Conservation (phyloP, 1,140 invertebrate species). For the Cotesia vestalis region DNA sequence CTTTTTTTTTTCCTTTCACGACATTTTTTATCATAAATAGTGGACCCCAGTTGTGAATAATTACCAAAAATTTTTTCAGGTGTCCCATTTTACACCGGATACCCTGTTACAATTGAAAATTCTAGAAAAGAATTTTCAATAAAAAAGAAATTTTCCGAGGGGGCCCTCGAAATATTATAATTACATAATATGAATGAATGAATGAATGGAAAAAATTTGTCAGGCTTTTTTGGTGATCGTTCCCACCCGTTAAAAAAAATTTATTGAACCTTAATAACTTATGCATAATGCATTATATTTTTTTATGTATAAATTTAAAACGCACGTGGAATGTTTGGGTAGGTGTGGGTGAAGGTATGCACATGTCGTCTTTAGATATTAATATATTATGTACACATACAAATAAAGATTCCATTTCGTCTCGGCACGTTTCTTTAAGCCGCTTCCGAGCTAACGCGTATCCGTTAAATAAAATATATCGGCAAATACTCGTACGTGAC, state of each 20-base stretch:
- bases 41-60: too few relatives aligned
- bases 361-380: not conserved
- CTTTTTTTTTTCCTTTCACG: too few relatives aligned
- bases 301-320: not conserved
- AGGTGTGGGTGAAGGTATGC: constrained; percentile 9
- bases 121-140: too few relatives aligned
- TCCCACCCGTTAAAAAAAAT: not conserved
- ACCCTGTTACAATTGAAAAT: too few relatives aligned
- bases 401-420: constrained; percentile 20
- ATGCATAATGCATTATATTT: constrained; percentile 5
- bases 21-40: too few relatives aligned
- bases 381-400: constrained; percentile 16
- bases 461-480: constrained; percentile 29
- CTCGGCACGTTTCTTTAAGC: constrained; percentile 41
- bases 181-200: too few relatives aligned
- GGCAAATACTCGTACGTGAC: constrained; percentile 30
- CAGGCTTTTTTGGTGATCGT: not conserved
- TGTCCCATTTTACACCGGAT: too few relatives aligned
- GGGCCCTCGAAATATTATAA: too few relatives aligned
- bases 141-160: too few relatives aligned
- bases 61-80: too few relatives aligned
- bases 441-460: constrained; percentile 39
- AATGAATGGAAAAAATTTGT: not conserved
- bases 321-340: constrained; percentile 18
- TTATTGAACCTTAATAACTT: not conserved